Evolutionary conservation across 1,140 invertebrate species (phyloP), one percentile per base, ranked within the genome.

Genomic region (Drosophila teissieri): DNA sequence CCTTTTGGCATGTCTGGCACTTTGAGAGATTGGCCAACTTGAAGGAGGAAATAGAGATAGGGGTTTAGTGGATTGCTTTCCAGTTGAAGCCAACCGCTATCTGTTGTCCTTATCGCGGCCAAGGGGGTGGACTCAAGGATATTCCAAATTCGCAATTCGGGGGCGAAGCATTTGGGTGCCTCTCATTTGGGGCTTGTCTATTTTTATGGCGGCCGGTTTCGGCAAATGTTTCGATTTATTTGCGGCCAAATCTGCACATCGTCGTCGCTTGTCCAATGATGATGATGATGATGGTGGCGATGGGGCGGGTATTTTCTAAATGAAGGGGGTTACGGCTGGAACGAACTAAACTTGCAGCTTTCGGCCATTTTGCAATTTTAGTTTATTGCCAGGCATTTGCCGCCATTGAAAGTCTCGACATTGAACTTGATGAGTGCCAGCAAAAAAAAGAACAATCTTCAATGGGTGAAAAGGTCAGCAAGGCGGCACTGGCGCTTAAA

Each of bases 1-100:
- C 84, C 84, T 89, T 80, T 88, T 88, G 76, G 80, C 83, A 72
- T 83, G 82, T 86, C 82, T 86, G 84, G 76, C 84, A 88, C 84
- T 88, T 88, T 88, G 84, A 88, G 80, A 88, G 84, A 88, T 88
- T 88, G 84, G 78, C 80, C 70, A 60, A 39, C 36, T 34, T 5
- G 14, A 19, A 46, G 48, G 40, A 39, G 63, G 39, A 54, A 17
- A 24, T 36, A 31, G 52, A 69, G 64, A 56, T 52, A 64, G 44
- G 65, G 45, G 54, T 58, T 42, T 62, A 75, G 78, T 60, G 61
- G 54, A 68, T 76, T 77, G 62, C 54, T 52, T 75, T 67, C 61
- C 67, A 57, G 42, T 49, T 42, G 45, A 36, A 36, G 34, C 46
- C 27, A 48, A 31, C 36, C 51, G 52, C 53, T 45, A 45, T 62